A percentile compares a stretch with the other conserved stretches of the same genome.
Evolutionary conservation across 2,888 invertebrate genomes (phyloP).

Genomic region (Drosophila nr. fundita): DNA sequence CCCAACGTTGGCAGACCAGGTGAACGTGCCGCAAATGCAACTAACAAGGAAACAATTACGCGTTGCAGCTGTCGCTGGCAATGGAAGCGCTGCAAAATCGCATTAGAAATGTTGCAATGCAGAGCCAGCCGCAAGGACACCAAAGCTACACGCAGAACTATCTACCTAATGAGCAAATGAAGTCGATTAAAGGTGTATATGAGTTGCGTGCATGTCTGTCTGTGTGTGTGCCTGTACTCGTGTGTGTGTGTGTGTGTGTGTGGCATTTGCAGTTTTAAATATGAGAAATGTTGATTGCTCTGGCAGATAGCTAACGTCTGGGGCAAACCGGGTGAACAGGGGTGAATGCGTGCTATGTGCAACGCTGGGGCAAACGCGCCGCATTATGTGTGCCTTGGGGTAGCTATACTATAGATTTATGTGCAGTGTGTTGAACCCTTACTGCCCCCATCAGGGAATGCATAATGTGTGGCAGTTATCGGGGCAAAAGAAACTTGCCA

Average conservation of each 20-base stretch:
- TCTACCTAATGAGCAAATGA: constrained; percentile 81
- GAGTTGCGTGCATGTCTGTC: constrained; percentile 18
- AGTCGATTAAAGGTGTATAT: constrained; percentile 77
- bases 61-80: constrained; percentile 62
- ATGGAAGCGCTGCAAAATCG: constrained; percentile 55
- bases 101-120: constrained; percentile 68
- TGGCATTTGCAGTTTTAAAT: constrained; percentile 58
- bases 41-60: constrained; percentile 82
- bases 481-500: constrained; percentile 42
- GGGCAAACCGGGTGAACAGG: neutral
- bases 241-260: constrained; percentile 10
- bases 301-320: constrained; percentile 40
- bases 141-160: constrained; percentile 55
- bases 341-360: constrained; percentile 49
- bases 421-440: constrained; percentile 17
- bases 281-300: constrained; percentile 69
- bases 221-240: constrained; percentile 8
- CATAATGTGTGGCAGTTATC: constrained; percentile 59
- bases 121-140: constrained; percentile 46
- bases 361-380: constrained; percentile 9
- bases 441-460: constrained; percentile 35
- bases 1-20: constrained; percentile 47
- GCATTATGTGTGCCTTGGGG: constrained; percentile 27
- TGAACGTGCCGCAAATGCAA: constrained; percentile 73
- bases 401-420: constrained; percentile 36